Base-by-base conservation (phyloP, 2,888 invertebrate species). In the Cyaniris semiargus region DNA sequence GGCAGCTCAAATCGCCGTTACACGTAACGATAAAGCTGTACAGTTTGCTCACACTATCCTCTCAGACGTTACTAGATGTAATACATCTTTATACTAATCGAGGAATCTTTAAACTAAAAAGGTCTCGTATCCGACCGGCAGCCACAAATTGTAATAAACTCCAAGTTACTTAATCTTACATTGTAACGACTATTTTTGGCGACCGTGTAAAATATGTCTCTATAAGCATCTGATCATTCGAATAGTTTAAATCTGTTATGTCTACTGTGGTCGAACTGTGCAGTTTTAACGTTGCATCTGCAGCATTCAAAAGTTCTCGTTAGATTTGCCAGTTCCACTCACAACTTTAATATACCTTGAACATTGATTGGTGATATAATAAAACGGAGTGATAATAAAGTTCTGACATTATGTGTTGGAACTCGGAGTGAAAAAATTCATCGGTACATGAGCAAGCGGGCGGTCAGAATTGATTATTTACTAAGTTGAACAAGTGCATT, bases 371-470 rank as follows among this genome's bases (percentile, higher is more conserved):
- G 58, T 58, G 38, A 44, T 44, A 44, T 58, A 18, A 58, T 58
- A 58, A 21, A 58, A 21, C 21, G n/a, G n/a, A 58, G n/a, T 58
- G 21, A 58, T 8, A 58, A 8, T 58, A n/a, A 58, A 21, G 8
- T 21, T n/a, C 58, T 58, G 58, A 58, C 58, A 21, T 58, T 58
- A 58, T 27, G 27, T 70, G n/a, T n/a, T n/a, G 70, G 15, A 38
- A 71, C 4, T 38, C 23, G 34, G 18, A 70, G 48, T 18, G 53
- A 74, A 74, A 38, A 74, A 44, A 74, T 48, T 15, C 72, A 23
- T 15, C 72, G 72, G 53, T 74, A 74, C 74, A 74, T 53, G 74
- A 44, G 3, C 74, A 53, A 27, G 23, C 74, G 74, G 23, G 27
- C 53, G 74, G 18, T 74, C 38, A 21, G 44, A 71, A 71, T 71